Evolutionary conservation across 2,888 invertebrate genomes (phyloP), one percentile per base, ranked within the genome.

Genomic region (Syrphus vitripennis): DNA sequence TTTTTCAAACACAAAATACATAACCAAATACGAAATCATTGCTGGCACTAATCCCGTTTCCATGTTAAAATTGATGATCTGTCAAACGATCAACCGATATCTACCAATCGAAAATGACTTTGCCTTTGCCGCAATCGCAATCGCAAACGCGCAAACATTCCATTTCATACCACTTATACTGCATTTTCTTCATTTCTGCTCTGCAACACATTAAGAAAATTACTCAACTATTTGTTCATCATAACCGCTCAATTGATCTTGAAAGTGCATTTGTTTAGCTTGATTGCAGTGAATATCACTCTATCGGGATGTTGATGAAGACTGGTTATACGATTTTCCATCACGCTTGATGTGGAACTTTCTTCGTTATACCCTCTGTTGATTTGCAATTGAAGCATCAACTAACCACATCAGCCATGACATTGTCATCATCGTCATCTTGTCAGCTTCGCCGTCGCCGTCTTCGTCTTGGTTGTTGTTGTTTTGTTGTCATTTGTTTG

Each of bases 211-310:
- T 84, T 76, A 67, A 48, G 70, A 29, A 74, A 74, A 82, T 86
- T 82, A 74, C 70, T 78, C 82, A 82, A 78, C 82, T 78, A 74
- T 86, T 86, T 78, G 86, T 48, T 74, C 74, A 63, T 70, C 81
- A 63, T 81, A 74, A 86, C 77, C 78, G 72, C 86, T 86, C 82
- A 86, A 82, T 86, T 86, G 86, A 59, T 86, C 86, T 82, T 82
- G 82, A 86, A 78, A 86, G 82, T 82, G 82, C 78, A 86, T 82
- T 86, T 82, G 53, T 48, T 81, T 26, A 57, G 29, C 67, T 83
- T 72, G 57, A 55, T 70, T 69, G 55, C 34, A 10, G n/a, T n/a
- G 78, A 53, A 53, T 67, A 34, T 26, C 31, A 40, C 78, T 55
- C 40, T 70, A 12, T 31, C 63, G 42, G 5, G 21, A 14, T 34